Percentiles rank a stretch among this genome's conserved stretches.
phyloP scores from a whole-genome alignment of 2,797 vertebrate species.

The Macropodus opercularis region DNA sequence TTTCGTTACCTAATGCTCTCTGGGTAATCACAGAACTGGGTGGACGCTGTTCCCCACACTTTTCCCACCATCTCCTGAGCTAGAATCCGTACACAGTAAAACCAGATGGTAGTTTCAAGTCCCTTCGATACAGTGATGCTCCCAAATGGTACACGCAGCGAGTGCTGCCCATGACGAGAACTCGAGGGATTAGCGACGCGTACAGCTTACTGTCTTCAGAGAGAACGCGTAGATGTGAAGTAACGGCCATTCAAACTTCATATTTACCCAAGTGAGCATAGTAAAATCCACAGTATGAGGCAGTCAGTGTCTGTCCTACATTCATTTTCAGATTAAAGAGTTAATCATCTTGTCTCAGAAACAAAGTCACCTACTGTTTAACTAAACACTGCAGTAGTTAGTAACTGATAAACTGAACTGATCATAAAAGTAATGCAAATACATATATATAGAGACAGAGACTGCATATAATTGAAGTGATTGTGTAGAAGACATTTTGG shows the following conservation, averaged over 20 bases:
- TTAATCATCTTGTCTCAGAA: constrained; percentile 30
- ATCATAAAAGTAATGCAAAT: too few relatives aligned
- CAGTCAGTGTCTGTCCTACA: constrained; percentile 33
- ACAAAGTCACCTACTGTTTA: constrained; percentile 9
- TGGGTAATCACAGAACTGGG: constrained; percentile 42
- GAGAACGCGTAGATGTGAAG: constrained; percentile 7
- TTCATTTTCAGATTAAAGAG: constrained; percentile 42
- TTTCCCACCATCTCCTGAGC: background rate
- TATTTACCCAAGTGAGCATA: constrained; percentile 10
- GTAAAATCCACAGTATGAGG: constrained; percentile 4
- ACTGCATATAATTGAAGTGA: too few relatives aligned
- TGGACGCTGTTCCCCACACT: constrained; percentile 8
- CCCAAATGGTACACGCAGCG: constrained; percentile 7
- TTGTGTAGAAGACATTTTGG: constrained; percentile 7
- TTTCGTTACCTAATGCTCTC: constrained; percentile 62
- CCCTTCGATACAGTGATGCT: constrained; percentile 4
- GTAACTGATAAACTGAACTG: too few relatives aligned
- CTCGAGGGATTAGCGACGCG: constrained; percentile 1
- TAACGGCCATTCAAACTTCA: constrained; percentile 12
- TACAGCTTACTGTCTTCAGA: constrained; percentile 5
- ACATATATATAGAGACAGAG: too few relatives aligned
- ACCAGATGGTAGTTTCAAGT: constrained; percentile 9
- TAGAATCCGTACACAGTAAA: constrained; percentile 3
- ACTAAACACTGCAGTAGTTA: too few relatives aligned
- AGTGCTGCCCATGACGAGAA: constrained; percentile 16